Base-by-base conservation (phyloP, 2,888 invertebrate genomes). In the Pandemis corylana region DNA sequence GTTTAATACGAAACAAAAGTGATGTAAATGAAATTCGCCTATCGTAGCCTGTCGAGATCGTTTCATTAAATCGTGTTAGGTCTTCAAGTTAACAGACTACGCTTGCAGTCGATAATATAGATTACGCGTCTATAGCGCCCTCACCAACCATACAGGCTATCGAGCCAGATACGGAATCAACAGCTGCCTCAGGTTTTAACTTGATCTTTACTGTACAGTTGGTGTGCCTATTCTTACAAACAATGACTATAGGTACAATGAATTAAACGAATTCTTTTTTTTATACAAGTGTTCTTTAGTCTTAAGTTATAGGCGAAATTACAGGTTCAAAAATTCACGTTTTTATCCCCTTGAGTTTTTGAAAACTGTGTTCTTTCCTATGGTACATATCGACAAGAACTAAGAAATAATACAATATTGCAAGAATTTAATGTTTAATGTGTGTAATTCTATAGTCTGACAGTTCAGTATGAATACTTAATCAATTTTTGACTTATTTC, bases 201-300 rank as follows among this genome's bases (percentile, higher is more conserved):
- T 49, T 10, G 12, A 12, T 49, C 4, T 10, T 12, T 49, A 12
- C 28, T n/a, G 62, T 53, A 41, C 41, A 10, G 51, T 41, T 67
- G n/a, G 53, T 41, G 10, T 36, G 66, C 41, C 36, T 20, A 20
- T 9, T 4, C 28, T 6, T 6, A 36, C 13, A 46, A 42, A 44
- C 66, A 69, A 76, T 68, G 72, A 59, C 63, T 76, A 49, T 75
- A 80, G 81, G 82, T 87, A 87, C 87, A 89, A 89, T 87, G 87
- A 88, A 87, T 79, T 77, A 82, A 88, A 86, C 87, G 87, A 89
- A 86, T 87, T 88, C 84, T 84, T 49, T 64, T 65, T 65, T 79
- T 78, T 82, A 77, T 81, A 77, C 80, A 81, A 82, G 79, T 79
- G 83, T 84, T 84, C 78, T 83, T 78, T 85, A 85, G 82, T 76